Percentiles rank a stretch among this genome's conserved stretches.
phyloP scores from a whole-genome alignment of 2,888 invertebrate species.

The Apodemia hepburni region DNA sequence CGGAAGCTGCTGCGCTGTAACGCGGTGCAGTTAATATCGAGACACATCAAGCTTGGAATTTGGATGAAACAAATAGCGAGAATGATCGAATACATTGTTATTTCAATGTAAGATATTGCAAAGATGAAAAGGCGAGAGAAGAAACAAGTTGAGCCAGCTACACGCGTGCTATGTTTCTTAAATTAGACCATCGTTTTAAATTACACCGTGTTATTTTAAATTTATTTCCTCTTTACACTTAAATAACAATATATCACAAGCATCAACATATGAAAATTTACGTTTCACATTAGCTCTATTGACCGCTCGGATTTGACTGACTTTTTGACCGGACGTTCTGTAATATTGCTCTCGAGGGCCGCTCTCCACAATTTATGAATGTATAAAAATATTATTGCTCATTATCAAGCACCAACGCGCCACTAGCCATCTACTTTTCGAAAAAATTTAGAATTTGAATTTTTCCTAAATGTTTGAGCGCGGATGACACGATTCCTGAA shows the following conservation, averaged over 20 bases:
- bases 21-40: conserved; percentile 28
- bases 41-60: conserved; percentile 56
- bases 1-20: conserved; percentile 27
- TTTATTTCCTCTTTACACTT: conserved; percentile 64
- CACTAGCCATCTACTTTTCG: conserved; percentile 72
- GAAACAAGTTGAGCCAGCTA: conserved; percentile 46
- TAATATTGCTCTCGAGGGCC: conserved; percentile 43
- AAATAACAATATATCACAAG: conserved; percentile 80
- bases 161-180: conserved; percentile 69
- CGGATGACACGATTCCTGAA: conserved; percentile 56
- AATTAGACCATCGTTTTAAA: conserved; percentile 55
- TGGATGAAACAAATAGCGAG: conserved; percentile 73
- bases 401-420: conserved; percentile 78
- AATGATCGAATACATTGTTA: conserved; percentile 67
- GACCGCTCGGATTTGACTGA: conserved; percentile 44
- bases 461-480: conserved; percentile 68
- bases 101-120: conserved; percentile 64
- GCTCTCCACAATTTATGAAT: conserved; percentile 66
- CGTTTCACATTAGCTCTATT: conserved; percentile 34
- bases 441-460: conserved; percentile 67
- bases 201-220: conserved; percentile 45
- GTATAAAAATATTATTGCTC: conserved; percentile 81
- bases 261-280: conserved; percentile 70
- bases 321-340: conserved; percentile 61
- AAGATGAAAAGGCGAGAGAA: conserved; percentile 41